Evolutionary conservation across 1,140 invertebrate genomes (phyloP), one percentile per base, ranked within the genome.

Genomic region (Caerostris darwini): DNA sequence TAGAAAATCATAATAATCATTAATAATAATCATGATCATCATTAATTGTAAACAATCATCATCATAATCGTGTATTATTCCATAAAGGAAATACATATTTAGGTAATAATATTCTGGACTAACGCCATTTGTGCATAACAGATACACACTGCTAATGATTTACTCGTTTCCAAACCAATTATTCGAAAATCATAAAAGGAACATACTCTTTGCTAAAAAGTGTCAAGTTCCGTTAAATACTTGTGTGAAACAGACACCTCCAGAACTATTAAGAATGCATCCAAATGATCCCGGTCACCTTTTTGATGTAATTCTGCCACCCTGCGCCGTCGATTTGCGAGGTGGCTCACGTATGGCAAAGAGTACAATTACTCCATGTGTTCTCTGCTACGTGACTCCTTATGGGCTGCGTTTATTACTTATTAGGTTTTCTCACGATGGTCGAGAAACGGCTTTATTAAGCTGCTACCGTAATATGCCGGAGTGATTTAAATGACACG

Each of bases 401-500:
- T 53, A 14, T 5, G 56, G 19, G 54, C 5, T 12, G 82, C 82
- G 82, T 85, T 34, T 85, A 85, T 85, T 85, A 85, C 82, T 85
- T 85, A 85, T 85, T 85, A 58, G 54, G 17, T 85, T 85, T 85
- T 57, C 82, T 85, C 82, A 85, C 82, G 82, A 58, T 17, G 71
- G 14, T 3, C 53, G 14, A 56, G 81, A 83, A 83, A 83, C 17
- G 57, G 82, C 82, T 85, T 85, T 85, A 85, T 85, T 85, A 85
- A 85, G 82, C 54, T n/a, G 71, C 61, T 34, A 54, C 14, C n/a
- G 7, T 19, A 85, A 85, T 85, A 85, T 85, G 82, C 82, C 14
- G 82, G 82, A 85, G 53, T 85, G 82, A 85, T 85, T 85, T 58
- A 58, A 85, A 56, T 58, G 57, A 85, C 82, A 85, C 82, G 82